Conservation (phyloP, 2,797 vertebrate genomes). For the Scyliorhinus canicula region DNA sequence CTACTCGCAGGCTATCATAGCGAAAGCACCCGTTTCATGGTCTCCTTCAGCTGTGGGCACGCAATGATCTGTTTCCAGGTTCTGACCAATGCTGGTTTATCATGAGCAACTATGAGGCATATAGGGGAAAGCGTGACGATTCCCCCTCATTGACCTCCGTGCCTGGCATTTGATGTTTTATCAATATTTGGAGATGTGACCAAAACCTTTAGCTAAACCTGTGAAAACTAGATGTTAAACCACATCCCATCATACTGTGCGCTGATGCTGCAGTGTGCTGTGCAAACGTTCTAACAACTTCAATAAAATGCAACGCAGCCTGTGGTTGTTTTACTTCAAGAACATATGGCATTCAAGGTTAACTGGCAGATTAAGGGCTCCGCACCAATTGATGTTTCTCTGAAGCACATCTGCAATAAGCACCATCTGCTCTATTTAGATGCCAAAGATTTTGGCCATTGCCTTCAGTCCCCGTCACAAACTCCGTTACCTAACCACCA, state of each 20-base stretch:
- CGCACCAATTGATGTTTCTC: background rate
- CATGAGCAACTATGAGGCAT: background rate
- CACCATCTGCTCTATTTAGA: background rate
- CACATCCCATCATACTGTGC: constrained; percentile 8
- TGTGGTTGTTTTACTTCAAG: background rate
- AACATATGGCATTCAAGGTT: constrained; percentile 1
- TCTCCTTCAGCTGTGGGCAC: background rate
- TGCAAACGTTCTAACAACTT: background rate
- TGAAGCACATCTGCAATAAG: background rate
- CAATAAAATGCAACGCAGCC: background rate
- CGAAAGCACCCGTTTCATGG: background rate
- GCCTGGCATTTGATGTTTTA: background rate
- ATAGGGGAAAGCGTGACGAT: background rate
- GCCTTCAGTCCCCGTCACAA: background rate
- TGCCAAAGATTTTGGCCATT: background rate
- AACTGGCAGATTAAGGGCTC: background rate
- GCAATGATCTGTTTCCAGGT: background rate
- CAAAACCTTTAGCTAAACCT: background rate
- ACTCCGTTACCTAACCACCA: background rate
- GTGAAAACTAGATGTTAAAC: background rate
- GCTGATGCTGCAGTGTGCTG: background rate
- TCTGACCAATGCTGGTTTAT: background rate
- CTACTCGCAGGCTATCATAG: background rate
- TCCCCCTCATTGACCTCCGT: background rate
- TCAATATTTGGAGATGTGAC: background rate